Base-by-base conservation (phyloP, 2,888 invertebrate genomes). In the Bugula neritina region DNA sequence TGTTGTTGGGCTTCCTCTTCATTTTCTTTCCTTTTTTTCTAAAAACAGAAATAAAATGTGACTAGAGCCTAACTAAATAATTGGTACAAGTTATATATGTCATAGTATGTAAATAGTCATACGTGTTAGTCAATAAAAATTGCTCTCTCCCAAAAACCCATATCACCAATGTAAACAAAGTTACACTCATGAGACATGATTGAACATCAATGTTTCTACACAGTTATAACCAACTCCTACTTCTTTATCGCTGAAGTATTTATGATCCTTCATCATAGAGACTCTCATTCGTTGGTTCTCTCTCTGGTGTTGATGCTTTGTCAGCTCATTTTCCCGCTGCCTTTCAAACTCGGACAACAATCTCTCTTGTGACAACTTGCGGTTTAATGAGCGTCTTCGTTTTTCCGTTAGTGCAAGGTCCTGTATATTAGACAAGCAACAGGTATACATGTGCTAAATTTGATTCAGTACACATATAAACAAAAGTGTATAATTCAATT, bases 11-110 rank as follows among this genome's bases (percentile, higher is more conserved):
- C 17, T n/a, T 63, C 63, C 34, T 3, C 5, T n/a, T 25, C 63
- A 63, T 63, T 63, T 13, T 63, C 31, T 31, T 31, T 25, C 3
- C 27, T 27, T 27, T 63, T 63, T 63, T 63, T 63, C 63, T 63
- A n/a, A 17, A 52, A 52, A 52, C n/a, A n/a, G n/a, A n/a, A n/a
- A n/a, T n/a, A n/a, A n/a, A n/a, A n/a, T n/a, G n/a, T n/a, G n/a
- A n/a, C n/a, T n/a, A n/a, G n/a, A n/a, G n/a, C n/a, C n/a, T n/a
- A n/a, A n/a, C n/a, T n/a, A n/a, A n/a, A n/a, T n/a, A n/a, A n/a
- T n/a, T n/a, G n/a, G n/a, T n/a, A n/a, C n/a, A n/a, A n/a, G n/a
- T n/a, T n/a, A n/a, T n/a, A n/a, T n/a, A n/a, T n/a, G n/a, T n/a
- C n/a, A n/a, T n/a, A n/a, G n/a, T n/a, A n/a, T n/a, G n/a, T n/a